These are phyloP conservation scores for Holacanthella duospinosa DNA, from an alignment of 2,888 invertebrate species.

Conservation along the genomic window DNA sequence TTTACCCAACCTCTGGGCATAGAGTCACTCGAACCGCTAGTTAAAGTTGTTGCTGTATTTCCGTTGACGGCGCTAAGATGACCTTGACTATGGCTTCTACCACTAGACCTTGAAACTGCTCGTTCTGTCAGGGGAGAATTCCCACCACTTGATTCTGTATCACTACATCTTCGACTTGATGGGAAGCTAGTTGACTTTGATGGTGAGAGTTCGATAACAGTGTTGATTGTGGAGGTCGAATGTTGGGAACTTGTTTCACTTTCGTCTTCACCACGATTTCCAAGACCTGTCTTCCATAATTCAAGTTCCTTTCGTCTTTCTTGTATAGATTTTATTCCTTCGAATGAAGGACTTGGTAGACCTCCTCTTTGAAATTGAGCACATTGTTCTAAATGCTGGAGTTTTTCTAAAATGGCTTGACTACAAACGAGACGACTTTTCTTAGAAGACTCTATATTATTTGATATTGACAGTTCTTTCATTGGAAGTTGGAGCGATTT, in stretches of 20 bases:
- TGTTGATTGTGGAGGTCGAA: conserved; percentile 41
- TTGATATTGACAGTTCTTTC: conserved; percentile 15
- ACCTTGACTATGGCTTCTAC: conserved; percentile 16
- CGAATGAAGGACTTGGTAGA: conserved; percentile 36
- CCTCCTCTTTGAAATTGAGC: conserved; percentile 38
- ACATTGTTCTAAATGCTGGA: conserved; percentile 40
- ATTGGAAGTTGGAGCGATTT: not conserved
- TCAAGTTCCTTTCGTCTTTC: conserved; percentile 41
- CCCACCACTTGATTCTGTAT: conserved; percentile 32
- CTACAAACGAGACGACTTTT: conserved; percentile 36
- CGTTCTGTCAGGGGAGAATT: conserved; percentile 35
- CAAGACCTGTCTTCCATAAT: conserved; percentile 37
- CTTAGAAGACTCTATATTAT: conserved; percentile 14
- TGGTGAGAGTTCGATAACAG: conserved; percentile 41
- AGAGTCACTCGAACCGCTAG: conserved; percentile 20
- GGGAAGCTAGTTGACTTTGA: conserved; percentile 33
- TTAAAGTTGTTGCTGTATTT: not conserved
- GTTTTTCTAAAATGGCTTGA: conserved; percentile 39
- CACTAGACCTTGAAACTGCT: conserved; percentile 30
- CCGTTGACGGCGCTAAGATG: not conserved
- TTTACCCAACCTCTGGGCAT: conserved; percentile 56
- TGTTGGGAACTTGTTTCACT: conserved; percentile 43
- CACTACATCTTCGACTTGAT: conserved; percentile 32
- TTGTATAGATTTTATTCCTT: conserved; percentile 40
- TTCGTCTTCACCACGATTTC: conserved; percentile 38